These are phyloP conservation scores for Hoplodrina blanda DNA, from an alignment of 2,888 invertebrate species.

Conservation along the genomic window DNA sequence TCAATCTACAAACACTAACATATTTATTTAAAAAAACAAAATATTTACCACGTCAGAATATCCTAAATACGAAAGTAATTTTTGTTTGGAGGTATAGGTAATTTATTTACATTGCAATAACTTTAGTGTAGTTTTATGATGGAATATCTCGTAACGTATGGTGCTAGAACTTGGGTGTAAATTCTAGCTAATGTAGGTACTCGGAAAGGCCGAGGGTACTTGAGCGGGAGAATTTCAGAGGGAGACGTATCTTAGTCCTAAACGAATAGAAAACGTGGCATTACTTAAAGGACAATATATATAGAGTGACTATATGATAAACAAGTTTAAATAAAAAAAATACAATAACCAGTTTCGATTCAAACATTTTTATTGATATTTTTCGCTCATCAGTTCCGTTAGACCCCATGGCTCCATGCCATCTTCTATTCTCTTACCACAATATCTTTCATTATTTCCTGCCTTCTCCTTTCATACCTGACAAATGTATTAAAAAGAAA, in stretches of 20 bases:
- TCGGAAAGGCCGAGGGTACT: no score
- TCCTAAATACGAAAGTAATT: neutral
- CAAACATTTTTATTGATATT: no score
- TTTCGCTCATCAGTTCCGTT: neutral
- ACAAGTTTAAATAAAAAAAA: constrained; percentile 17
- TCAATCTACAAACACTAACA: neutral
- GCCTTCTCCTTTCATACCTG: no score
- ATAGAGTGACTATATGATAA: neutral
- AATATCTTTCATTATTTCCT: no score
- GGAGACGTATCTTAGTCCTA: neutral
- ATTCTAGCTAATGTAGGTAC: no score
- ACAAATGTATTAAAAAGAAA: neutral
- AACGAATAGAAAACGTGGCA: constrained; percentile 9
- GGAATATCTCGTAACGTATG: no score
- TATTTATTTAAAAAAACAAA: neutral
- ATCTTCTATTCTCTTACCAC: no score
- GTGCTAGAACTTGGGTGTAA: neutral
- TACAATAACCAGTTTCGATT: constrained; percentile 19
- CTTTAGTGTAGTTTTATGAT: no score
- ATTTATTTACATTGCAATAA: neutral
- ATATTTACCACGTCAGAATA: neutral
- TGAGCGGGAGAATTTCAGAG: no score
- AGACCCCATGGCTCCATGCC: no score
- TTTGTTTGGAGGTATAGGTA: neutral
- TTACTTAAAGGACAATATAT: neutral